phyloP scores from a whole-genome alignment of 1,140 invertebrate genomes.

The Lordiphosa collinella region DNA sequence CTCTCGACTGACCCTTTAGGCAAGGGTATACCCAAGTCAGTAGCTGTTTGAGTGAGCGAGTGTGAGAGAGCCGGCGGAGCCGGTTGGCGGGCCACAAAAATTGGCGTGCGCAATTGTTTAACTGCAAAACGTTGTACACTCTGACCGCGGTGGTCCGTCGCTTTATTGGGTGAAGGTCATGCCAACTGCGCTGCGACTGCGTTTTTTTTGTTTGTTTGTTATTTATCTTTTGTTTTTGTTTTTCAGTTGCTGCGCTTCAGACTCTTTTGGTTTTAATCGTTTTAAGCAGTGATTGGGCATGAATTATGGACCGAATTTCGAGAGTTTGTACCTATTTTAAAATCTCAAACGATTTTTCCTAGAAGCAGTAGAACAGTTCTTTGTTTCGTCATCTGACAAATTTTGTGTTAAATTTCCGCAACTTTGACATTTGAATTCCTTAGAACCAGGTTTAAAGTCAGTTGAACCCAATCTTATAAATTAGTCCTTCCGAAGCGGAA shows the following conservation, averaged over 20 bases:
- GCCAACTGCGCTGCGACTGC: slow-evolving; percentile 34
- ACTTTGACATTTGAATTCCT: too few relatives aligned
- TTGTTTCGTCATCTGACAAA: too few relatives aligned
- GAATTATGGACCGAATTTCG: too few relatives aligned
- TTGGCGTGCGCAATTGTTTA: slow-evolving; percentile 50
- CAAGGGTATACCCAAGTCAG: too few relatives aligned
- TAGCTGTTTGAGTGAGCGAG: slow-evolving; percentile 3
- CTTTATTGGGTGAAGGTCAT: slow-evolving; percentile 72
- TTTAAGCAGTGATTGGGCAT: neutral
- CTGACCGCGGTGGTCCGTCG: slow-evolving; percentile 56
- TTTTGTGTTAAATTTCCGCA: too few relatives aligned
- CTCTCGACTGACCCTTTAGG: too few relatives aligned
- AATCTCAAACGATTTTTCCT: too few relatives aligned
- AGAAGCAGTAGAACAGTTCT: too few relatives aligned
- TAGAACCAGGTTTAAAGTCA: too few relatives aligned
- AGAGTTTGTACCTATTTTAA: too few relatives aligned
- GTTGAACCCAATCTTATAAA: too few relatives aligned
- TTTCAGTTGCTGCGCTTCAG: slow-evolving; percentile 15
- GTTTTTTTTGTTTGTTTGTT: slow-evolving; percentile 35
- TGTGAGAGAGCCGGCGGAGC: slow-evolving; percentile 15
- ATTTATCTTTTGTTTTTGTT: slow-evolving; percentile 32
- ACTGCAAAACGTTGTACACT: slow-evolving; percentile 51
- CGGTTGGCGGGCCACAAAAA: slow-evolving; percentile 1
- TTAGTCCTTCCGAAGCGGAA: too few relatives aligned
- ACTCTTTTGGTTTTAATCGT: slow-evolving; percentile 24